Evolutionary conservation across 2,888 invertebrate genomes (phyloP).

Genomic region (Campoplex capitator): DNA sequence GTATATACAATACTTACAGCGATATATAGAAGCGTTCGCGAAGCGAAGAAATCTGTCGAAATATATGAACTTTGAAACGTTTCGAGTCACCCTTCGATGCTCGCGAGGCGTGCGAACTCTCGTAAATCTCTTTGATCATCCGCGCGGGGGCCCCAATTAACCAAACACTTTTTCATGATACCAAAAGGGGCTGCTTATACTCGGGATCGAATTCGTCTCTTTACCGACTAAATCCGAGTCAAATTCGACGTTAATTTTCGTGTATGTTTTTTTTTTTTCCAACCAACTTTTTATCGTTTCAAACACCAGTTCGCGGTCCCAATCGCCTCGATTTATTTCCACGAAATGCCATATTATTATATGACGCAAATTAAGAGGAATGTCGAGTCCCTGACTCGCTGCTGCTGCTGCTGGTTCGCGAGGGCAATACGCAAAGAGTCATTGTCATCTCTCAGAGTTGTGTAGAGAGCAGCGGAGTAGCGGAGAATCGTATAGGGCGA

Average conservation of each 20-base stretch:
- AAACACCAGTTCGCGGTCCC: neutral
- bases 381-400: constrained; percentile 21
- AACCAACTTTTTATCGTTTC: neutral
- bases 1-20: neutral
- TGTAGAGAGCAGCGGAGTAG: too few species aligned
- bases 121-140: constrained; percentile 64
- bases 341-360: constrained; percentile 44
- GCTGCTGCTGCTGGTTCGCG: too few species aligned
- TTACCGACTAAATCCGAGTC: too few species aligned
- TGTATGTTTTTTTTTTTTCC: too few species aligned
- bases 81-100: constrained; percentile 52
- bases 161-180: constrained; percentile 52
- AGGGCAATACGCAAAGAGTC: constrained; percentile 49
- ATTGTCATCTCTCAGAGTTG: constrained; percentile 50
- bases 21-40: constrained; percentile 1
- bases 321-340: constrained; percentile 54
- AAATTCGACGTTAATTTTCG: neutral
- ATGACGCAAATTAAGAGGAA: constrained; percentile 63
- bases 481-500: constrained; percentile 4
- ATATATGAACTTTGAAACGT: constrained; percentile 52
- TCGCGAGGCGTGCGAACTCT: constrained; percentile 54
- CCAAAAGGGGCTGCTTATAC: neutral
- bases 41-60: constrained; percentile 54
- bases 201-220: too few species aligned
- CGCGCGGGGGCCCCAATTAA: constrained; percentile 57